Percentiles rank a stretch among this genome's conserved stretches.
phyloP scores from a whole-genome alignment of 92 coral and sea anemone species.

The Siderastrea radians region DNA sequence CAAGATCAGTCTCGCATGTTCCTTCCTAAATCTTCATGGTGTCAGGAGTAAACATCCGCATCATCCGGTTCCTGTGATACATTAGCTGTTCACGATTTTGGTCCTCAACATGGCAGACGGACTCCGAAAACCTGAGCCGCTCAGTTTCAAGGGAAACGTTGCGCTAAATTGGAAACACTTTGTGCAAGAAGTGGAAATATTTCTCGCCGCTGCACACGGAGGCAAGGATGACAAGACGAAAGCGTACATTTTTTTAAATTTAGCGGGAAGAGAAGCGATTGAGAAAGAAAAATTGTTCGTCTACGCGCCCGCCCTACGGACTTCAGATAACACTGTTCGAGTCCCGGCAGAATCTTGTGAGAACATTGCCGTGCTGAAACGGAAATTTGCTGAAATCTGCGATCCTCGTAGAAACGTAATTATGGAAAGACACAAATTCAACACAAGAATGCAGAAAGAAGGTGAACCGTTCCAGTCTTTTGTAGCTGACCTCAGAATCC shows the following conservation, averaged over 20 bases:
- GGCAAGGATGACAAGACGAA: slow-evolving; percentile 52
- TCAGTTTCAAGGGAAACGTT: slow-evolving; percentile 43
- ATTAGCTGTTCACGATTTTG: neutral
- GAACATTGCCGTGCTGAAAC: slow-evolving; percentile 3
- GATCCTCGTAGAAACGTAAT: slow-evolving; percentile 54
- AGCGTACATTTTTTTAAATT: slow-evolving; percentile 40
- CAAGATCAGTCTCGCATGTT: too few relatives aligned
- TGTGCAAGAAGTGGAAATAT: slow-evolving; percentile 51
- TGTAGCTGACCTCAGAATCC: neutral
- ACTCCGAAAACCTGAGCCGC: slow-evolving; percentile 52
- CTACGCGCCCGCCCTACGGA: slow-evolving; percentile 45
- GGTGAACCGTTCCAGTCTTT: neutral
- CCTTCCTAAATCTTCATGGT: neutral
- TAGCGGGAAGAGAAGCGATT: slow-evolving; percentile 43
- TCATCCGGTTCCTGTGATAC: neutral
- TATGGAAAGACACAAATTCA: slow-evolving; percentile 36
- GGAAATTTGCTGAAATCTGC: slow-evolving; percentile 52
- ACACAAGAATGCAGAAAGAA: slow-evolving; percentile 17
- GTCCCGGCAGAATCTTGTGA: slow-evolving; percentile 42
- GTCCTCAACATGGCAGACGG: slow-evolving; percentile 25
- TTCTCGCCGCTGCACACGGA: slow-evolving; percentile 49
- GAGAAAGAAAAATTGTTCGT: slow-evolving; percentile 38
- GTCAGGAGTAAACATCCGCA: neutral
- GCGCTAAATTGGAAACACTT: slow-evolving; percentile 41
- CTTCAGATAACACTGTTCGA: neutral